Evolutionary conservation across 2,888 invertebrate genomes (phyloP).

Genomic region (Conchocele bisecta): DNA sequence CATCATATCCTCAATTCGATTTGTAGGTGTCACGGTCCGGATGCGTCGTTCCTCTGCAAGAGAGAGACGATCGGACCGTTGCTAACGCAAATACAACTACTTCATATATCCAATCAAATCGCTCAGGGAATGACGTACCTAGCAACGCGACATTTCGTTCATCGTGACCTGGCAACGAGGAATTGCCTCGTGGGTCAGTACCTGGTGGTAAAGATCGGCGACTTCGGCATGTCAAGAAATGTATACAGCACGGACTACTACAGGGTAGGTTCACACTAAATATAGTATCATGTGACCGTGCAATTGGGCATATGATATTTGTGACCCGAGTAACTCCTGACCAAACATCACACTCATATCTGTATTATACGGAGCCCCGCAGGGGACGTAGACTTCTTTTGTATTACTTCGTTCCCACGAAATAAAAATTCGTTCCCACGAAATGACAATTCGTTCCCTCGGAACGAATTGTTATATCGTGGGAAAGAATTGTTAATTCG

Average conservation of each 20-base stretch:
- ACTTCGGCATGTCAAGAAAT: slow-evolving; percentile 82
- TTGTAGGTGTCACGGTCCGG: slow-evolving; percentile 71
- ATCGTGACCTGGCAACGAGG: slow-evolving; percentile 81
- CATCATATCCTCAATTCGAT: too few relatives aligned
- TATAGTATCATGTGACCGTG: too few relatives aligned
- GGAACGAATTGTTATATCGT: too few relatives aligned
- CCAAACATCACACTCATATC: too few relatives aligned
- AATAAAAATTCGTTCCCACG: too few relatives aligned
- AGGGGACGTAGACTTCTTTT: too few relatives aligned
- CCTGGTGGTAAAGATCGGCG: slow-evolving; percentile 81
- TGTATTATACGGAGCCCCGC: too few relatives aligned
- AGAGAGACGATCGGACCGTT: slow-evolving; percentile 31
- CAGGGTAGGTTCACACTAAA: slow-evolving; percentile 68
- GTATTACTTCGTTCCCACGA: too few relatives aligned
- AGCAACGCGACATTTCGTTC: slow-evolving; percentile 81
- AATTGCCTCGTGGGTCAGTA: slow-evolving; percentile 81
- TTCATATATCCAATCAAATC: slow-evolving; percentile 78
- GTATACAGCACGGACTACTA: slow-evolving; percentile 82
- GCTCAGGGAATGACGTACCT: slow-evolving; percentile 80
- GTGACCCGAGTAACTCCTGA: too few relatives aligned
- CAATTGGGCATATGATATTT: too few relatives aligned
- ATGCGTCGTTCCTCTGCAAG: slow-evolving; percentile 62
- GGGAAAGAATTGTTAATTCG: too few relatives aligned
- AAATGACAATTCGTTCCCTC: too few relatives aligned
- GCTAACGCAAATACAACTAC: slow-evolving; percentile 69